Evolutionary conservation across 1,140 invertebrate genomes (phyloP).

Genomic region (Tenebrio molitor): DNA sequence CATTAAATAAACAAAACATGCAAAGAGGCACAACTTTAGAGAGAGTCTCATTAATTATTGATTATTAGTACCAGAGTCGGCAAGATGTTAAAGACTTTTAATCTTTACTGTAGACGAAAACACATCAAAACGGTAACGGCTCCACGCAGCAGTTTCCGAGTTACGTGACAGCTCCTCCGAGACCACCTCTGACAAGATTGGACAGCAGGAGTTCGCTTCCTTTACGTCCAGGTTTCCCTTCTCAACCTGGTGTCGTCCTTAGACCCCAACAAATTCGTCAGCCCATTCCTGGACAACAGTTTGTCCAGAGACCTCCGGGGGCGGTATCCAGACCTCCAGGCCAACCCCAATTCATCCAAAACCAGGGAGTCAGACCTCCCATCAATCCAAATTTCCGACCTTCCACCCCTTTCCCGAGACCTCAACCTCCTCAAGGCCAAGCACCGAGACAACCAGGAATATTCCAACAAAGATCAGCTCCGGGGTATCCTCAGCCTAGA

Average conservation of each 20-base stretch:
- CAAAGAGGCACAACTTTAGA: no score
- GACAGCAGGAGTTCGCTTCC: conserved; percentile 59
- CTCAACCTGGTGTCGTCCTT: conserved; percentile 46
- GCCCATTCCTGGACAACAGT: conserved; percentile 42
- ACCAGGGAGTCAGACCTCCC: not conserved
- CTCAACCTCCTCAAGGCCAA: conserved; percentile 42
- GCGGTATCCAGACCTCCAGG: conserved; percentile 50
- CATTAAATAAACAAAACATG: conserved; percentile 1
- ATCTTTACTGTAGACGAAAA: conserved; percentile 16
- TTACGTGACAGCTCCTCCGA: conserved; percentile 3
- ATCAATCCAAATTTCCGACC: conserved; percentile 51
- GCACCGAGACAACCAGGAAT: conserved; percentile 57
- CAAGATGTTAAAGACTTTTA: no score
- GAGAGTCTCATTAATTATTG: no score
- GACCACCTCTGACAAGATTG: conserved; percentile 56
- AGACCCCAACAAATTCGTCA: conserved; percentile 31
- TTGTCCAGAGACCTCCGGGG: conserved; percentile 51
- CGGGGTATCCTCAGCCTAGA: conserved; percentile 50
- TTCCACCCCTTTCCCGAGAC: conserved; percentile 56
- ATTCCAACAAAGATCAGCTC: conserved; percentile 59
- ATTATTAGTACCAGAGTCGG: no score
- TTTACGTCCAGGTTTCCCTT: conserved; percentile 56
- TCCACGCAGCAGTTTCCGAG: conserved; percentile 2
- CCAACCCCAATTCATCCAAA: conserved; percentile 43
- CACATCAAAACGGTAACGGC: conserved; percentile 17